Evolutionary conservation across 2,113 vertebrate genomes (phyloP), one percentile per base, ranked within the genome.

Genomic region (Carollia perspicillata): DNA sequence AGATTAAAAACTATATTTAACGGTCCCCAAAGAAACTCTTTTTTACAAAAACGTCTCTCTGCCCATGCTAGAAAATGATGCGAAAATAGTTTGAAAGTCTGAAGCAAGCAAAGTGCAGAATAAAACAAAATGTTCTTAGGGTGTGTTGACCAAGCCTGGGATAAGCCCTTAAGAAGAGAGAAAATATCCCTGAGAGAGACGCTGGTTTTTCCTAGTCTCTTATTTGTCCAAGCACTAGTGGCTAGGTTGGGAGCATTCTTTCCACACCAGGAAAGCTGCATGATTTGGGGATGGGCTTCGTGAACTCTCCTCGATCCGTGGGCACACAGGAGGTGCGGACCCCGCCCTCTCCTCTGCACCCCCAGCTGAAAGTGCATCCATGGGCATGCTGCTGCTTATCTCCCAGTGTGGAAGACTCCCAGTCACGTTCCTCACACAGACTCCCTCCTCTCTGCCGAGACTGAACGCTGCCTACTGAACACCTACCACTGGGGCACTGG

Each of bases 1-100:
- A 96, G 89, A 97, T 97, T 97, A 97, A 97, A 97, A 95, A 92
- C 84, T 95, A 90, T 97, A 97, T 96, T 97, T 96, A 95, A 92
- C 90, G 9, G 60, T 90, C 96, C 93, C 95, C 30, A 78, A 96
- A 95, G 96, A 95, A 93, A 37, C n/a, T 9, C 3, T 87, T 85
- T 40, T 40, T 71, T 40, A 55, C 42, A 49, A 77, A 93, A 18
- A 6, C 1, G 68, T 65, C 66, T 69, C 30, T 89, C 28, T 77
- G 60, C 11, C 71, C 81, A 58, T 51, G 87, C 44, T 88, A 40
- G 63, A 90, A 60, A 96, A 72, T 44, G 58, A 90, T 35, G 40
- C 44, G 66, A 89, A 90, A 55, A 75, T 28, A 63, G 75, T 35
- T 58, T 69, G 75, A 47, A 92, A 88, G 65, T 88, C 72, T 58